A percentile compares a stretch with the other conserved stretches of the same genome.
Evolutionary conservation across 2,797 vertebrate species (phyloP).

Genomic region (Tokudaia muenninki): DNA sequence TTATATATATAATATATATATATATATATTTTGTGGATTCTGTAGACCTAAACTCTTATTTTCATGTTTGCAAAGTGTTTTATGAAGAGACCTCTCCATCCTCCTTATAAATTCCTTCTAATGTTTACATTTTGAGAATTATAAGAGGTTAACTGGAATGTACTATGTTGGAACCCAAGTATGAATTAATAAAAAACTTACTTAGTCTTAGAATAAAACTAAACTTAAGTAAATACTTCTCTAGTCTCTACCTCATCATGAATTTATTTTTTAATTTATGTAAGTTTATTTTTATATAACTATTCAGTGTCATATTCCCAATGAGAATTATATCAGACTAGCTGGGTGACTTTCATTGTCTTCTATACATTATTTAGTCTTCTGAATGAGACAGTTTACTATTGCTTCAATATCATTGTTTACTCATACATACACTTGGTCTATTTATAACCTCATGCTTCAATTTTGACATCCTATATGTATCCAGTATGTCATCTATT

Average conservation of each 20-base stretch:
- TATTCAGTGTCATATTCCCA: background rate
- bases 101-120: background rate
- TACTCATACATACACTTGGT: background rate
- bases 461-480: background rate
- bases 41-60: background rate
- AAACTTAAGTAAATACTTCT: background rate
- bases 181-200: background rate
- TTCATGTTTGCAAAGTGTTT: background rate
- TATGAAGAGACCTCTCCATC: background rate
- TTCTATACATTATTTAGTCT: background rate
- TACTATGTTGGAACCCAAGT: background rate
- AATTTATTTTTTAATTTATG: background rate
- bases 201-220: background rate
- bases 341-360: background rate
- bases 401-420: background rate
- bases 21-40: background rate
- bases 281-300: background rate
- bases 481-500: too few species aligned
- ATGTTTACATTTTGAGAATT: background rate
- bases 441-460: background rate
- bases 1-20: background rate
- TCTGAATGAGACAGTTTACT: background rate
- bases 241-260: background rate
- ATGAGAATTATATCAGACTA: background rate
- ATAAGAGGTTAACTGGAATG: background rate